phyloP scores from a whole-genome alignment of 2,797 vertebrate species.

The Sebastolobus altivelis region DNA sequence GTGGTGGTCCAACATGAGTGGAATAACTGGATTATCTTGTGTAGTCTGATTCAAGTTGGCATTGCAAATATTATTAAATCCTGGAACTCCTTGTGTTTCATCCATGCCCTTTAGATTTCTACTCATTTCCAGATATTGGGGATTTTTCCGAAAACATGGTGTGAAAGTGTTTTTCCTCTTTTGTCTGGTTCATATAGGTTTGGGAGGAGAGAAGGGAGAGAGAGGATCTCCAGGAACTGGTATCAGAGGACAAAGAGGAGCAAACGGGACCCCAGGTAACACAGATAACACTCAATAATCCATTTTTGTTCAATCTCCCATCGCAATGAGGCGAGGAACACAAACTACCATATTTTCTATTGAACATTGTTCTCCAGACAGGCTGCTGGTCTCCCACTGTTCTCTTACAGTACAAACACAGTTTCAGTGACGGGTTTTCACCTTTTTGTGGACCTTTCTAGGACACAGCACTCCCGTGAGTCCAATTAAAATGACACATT shows the following conservation, averaged over 20 bases:
- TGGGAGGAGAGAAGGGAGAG: slow-evolving; percentile 96
- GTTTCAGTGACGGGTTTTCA: slow-evolving; percentile 23
- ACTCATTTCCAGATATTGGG: not conserved
- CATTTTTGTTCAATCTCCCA: not conserved
- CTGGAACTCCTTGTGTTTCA: not conserved
- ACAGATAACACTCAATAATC: slow-evolving; percentile 23
- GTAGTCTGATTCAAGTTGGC: slow-evolving; percentile 11
- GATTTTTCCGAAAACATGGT: not conserved
- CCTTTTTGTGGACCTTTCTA: slow-evolving; percentile 20
- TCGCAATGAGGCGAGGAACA: slow-evolving; percentile 13
- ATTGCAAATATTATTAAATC: not conserved
- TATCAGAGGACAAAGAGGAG: slow-evolving; percentile 92
- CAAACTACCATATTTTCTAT: slow-evolving; percentile 14
- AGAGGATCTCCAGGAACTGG: slow-evolving; percentile 88
- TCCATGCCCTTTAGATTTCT: not conserved
- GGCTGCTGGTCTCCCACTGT: slow-evolving; percentile 22
- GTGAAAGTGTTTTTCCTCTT: slow-evolving; percentile 13
- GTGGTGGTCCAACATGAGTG: not conserved
- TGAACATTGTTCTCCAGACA: slow-evolving; percentile 28
- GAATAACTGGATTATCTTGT: slow-evolving; percentile 14
- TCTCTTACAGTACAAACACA: slow-evolving; percentile 10
- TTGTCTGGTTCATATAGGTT: slow-evolving; percentile 81
- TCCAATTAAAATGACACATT: slow-evolving; percentile 56
- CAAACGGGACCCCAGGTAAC: slow-evolving; percentile 92
- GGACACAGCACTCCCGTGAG: slow-evolving; percentile 34